phyloP scores from a whole-genome alignment of 2,113 vertebrate species.

The Merops nubicus region DNA sequence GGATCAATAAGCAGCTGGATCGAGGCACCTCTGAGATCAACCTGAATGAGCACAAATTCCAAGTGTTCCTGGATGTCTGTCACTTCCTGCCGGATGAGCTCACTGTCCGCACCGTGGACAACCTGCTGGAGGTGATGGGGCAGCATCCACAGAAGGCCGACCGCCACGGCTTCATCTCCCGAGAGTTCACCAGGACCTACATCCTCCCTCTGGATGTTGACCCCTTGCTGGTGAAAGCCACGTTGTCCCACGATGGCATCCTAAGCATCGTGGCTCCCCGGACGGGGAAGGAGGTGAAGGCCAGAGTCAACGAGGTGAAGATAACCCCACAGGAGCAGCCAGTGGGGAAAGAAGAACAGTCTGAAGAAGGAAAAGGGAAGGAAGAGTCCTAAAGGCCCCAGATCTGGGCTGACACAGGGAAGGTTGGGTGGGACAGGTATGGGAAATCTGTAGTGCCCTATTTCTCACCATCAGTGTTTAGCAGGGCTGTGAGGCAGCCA shows the following conservation, averaged over 20 bases:
- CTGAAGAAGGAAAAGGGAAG: conserved; percentile 1
- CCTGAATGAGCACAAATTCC: conserved; percentile 83
- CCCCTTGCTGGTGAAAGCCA: conserved; percentile 81
- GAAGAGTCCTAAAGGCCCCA: conserved; percentile 28
- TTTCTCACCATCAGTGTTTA: background rate
- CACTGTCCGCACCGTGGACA: conserved; percentile 84
- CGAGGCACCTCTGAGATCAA: conserved; percentile 82
- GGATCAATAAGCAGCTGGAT: conserved; percentile 78
- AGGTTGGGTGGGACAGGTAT: background rate
- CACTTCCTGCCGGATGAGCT: conserved; percentile 87
- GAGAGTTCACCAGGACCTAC: conserved; percentile 87
- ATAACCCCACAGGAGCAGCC: conserved; percentile 67
- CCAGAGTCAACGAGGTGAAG: conserved; percentile 77
- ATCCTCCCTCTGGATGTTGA: conserved; percentile 85
- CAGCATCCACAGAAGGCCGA: conserved; percentile 84
- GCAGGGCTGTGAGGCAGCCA: background rate
- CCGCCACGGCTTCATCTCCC: conserved; percentile 83
- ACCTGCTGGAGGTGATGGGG: conserved; percentile 85
- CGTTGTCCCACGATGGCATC: conserved; percentile 84
- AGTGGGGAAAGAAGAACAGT: background rate
- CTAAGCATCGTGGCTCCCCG: conserved; percentile 82
- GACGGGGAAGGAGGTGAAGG: conserved; percentile 72
- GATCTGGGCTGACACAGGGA: background rate
- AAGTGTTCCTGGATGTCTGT: conserved; percentile 85
- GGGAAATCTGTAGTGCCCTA: background rate